These are phyloP conservation scores for Sisyra terminalis DNA, from an alignment of 2,888 invertebrate genomes.

Conservation along the genomic window DNA sequence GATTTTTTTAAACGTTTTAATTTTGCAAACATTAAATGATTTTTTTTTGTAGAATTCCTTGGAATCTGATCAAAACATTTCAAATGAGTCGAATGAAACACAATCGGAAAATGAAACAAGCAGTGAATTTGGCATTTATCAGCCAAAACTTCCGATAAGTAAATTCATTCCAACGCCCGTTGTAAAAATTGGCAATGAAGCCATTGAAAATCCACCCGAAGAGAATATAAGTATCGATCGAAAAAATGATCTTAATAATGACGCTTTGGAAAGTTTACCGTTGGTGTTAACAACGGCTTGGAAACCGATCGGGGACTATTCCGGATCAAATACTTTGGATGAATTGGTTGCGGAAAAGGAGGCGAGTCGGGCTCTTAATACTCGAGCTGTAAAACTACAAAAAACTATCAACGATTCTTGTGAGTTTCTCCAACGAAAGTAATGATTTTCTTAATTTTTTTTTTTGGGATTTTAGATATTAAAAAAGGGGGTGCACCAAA, in stretches of 20 bases:
- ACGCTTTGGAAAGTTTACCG: conserved; percentile 12
- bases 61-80: conserved; percentile 8
- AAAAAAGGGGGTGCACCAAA: conserved; percentile 13
- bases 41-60: background rate
- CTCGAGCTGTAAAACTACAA: conserved; percentile 17
- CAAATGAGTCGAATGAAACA: conserved; percentile 9
- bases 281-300: conserved; percentile 12
- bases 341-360: conserved; percentile 25
- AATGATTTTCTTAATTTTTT: background rate
- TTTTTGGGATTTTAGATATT: background rate
- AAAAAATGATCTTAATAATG: conserved; percentile 12
- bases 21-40: background rate
- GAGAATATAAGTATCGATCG: conserved; percentile 9
- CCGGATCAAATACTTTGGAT: conserved; percentile 17
- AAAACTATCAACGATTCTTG: background rate
- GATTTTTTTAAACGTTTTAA: too few relatives aligned
- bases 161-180: conserved; percentile 25
- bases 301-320: conserved; percentile 3
- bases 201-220: conserved; percentile 16
- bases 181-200: conserved; percentile 24
- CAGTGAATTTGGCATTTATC: conserved; percentile 5
- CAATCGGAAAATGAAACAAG: background rate
- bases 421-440: background rate
- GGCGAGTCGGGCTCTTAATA: conserved; percentile 40
- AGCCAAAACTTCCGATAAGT: conserved; percentile 12